Evolutionary conservation across 2,888 invertebrate genomes (phyloP).

Genomic region (Polymixis lichenea): DNA sequence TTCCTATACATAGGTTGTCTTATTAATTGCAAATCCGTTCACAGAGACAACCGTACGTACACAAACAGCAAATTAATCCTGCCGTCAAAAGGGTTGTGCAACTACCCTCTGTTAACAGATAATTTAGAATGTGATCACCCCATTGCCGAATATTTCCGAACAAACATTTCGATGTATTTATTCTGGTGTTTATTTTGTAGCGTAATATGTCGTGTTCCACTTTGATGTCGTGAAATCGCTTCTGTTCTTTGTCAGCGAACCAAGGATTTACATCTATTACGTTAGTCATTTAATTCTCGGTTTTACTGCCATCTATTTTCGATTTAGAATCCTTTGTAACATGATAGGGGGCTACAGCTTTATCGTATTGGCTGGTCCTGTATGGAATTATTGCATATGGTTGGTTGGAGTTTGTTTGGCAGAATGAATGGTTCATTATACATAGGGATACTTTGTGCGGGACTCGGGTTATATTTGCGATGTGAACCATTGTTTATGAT

Average conservation of each 20-base stretch:
- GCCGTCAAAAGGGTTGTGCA: constrained; percentile 85
- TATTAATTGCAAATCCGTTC: constrained; percentile 84
- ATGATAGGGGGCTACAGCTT: constrained; percentile 80
- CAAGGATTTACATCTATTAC: constrained; percentile 88
- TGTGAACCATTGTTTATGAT: constrained; percentile 90
- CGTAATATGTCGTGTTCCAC: constrained; percentile 91
- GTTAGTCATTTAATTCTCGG: constrained; percentile 84
- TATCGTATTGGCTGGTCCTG: constrained; percentile 74
- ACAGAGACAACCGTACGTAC: constrained; percentile 77
- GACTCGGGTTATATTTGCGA: constrained; percentile 88
- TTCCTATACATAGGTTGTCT: constrained; percentile 55
- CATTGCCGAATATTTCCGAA: constrained; percentile 87
- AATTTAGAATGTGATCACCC: constrained; percentile 89
- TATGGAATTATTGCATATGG: constrained; percentile 90
- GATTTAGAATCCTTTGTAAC: constrained; percentile 86
- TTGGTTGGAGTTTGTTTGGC: constrained; percentile 90
- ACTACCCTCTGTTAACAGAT: constrained; percentile 87
- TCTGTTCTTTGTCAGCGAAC: constrained; percentile 89
- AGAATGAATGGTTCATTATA: constrained; percentile 90
- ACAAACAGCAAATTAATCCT: constrained; percentile 87
- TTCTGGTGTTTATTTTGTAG: constrained; percentile 90
- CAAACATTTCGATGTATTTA: constrained; percentile 90
- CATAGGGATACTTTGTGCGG: constrained; percentile 86
- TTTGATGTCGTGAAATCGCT: constrained; percentile 91
- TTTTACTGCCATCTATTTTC: constrained; percentile 87